Conservation (phyloP, 2,113 vertebrate species). For the Calidris pygmaea region DNA sequence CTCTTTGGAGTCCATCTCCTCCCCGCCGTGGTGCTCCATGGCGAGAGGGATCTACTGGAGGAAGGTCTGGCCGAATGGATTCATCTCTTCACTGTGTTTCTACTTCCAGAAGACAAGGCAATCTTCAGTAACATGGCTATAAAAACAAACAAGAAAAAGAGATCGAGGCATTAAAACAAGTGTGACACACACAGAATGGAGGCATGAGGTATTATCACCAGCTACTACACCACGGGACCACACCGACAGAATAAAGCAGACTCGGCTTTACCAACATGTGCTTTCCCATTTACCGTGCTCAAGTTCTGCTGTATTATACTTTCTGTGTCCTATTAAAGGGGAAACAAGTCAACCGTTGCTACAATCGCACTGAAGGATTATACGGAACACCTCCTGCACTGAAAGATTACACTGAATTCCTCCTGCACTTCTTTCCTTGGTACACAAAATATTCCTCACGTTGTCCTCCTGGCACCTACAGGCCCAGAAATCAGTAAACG, state of each 20-base stretch:
- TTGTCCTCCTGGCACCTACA: neutral
- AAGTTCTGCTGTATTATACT: neutral
- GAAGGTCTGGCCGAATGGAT: neutral
- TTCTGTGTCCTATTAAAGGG: neutral
- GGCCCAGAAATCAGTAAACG: neutral
- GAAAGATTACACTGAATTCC: neutral
- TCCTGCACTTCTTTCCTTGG: neutral
- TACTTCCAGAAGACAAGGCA: constrained; percentile 14
- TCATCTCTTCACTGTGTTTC: constrained; percentile 62
- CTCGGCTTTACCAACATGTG: rapidly evolving
- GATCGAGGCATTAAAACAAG: neutral
- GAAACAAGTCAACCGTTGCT: neutral
- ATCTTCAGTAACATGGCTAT: constrained; percentile 54
- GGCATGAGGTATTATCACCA: neutral
- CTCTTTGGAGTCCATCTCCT: constrained; percentile 77
- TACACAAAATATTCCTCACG: neutral
- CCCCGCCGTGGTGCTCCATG: constrained; percentile 24
- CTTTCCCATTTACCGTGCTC: neutral
- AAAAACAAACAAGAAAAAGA: neutral
- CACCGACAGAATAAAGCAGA: neutral
- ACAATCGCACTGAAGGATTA: neutral
- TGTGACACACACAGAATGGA: neutral
- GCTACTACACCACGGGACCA: neutral
- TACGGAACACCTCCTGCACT: neutral
- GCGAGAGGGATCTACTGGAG: neutral